Conservation (phyloP, 2,888 invertebrate species). For the Oxytorus armatus region DNA sequence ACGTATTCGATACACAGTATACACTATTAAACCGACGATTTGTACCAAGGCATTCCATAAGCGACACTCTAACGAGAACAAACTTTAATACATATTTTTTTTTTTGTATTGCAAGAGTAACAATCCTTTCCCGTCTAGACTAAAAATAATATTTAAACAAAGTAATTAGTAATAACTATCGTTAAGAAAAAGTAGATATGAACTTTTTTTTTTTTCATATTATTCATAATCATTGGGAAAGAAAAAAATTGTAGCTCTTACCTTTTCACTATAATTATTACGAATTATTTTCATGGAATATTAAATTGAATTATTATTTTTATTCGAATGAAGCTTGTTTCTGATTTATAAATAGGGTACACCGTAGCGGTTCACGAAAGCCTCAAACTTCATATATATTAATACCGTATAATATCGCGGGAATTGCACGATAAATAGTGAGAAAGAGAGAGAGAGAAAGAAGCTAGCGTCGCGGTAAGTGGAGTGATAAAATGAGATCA, state of each 20-base stretch:
- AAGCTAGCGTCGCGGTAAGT: constrained; percentile 72
- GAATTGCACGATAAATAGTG: constrained; percentile 46
- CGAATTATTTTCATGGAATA: not conserved
- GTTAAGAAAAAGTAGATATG: no score
- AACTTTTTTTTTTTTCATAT: not conserved
- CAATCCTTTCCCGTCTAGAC: no score
- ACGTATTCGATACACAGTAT: no score
- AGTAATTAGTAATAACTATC: not conserved
- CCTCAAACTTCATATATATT: constrained; percentile 35
- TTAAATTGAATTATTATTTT: no score
- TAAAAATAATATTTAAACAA: not conserved
- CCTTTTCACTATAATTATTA: not conserved
- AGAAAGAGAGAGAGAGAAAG: constrained; percentile 51
- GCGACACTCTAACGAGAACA: no score
- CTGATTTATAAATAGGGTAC: not conserved
- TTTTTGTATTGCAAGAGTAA: no score
- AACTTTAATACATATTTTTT: no score
- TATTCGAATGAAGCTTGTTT: not conserved
- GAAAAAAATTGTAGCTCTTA: not conserved
- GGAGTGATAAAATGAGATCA: constrained; percentile 81
- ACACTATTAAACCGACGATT: no score
- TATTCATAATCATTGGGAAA: not conserved
- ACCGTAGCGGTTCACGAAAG: constrained; percentile 30
- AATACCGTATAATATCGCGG: constrained; percentile 19
- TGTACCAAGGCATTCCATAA: no score